A percentile compares a stretch with the other conserved stretches of the same genome.
Evolutionary conservation across 2,113 vertebrate genomes (phyloP).

Genomic region (Nothobranchius kuhntae): DNA sequence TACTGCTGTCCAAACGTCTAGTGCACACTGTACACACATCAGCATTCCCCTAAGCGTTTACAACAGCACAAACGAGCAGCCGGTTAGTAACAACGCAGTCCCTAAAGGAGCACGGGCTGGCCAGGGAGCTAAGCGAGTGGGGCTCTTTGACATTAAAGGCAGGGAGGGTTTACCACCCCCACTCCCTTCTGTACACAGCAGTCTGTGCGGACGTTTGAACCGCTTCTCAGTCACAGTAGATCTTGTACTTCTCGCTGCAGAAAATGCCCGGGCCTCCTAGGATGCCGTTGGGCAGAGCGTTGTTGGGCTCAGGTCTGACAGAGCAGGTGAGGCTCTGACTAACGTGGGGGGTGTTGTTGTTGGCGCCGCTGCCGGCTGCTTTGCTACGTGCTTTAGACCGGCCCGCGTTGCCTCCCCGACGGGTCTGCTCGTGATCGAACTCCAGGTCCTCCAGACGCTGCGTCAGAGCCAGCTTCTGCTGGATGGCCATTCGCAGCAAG

Average conservation of each 20-base stretch:
- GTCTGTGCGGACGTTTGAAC: constrained; percentile 33
- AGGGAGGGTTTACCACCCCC: constrained; percentile 51
- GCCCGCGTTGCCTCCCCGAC: constrained; percentile 82
- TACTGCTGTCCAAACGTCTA: constrained; percentile 74
- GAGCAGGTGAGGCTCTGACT: constrained; percentile 90
- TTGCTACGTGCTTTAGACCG: constrained; percentile 81
- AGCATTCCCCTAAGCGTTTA: constrained; percentile 78
- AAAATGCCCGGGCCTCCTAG: constrained; percentile 84
- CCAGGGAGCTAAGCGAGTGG: constrained; percentile 80
- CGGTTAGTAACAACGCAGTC: constrained; percentile 77
- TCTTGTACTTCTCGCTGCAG: constrained; percentile 97
- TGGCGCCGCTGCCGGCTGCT: constrained; percentile 29
- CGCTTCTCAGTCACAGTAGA: constrained; percentile 92
- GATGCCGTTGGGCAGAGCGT: constrained; percentile 80
- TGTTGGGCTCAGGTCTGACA: constrained; percentile 70
- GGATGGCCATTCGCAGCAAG: constrained; percentile 96
- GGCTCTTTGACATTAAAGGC: constrained; percentile 79
- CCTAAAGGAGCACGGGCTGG: constrained; percentile 72
- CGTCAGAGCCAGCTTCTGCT: constrained; percentile 97
- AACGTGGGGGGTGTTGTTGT: constrained; percentile 82
- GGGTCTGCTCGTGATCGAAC: constrained; percentile 90
- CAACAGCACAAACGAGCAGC: constrained; percentile 81
- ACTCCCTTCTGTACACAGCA: constrained; percentile 76
- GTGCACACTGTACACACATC: constrained; percentile 74
- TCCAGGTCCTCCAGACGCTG: constrained; percentile 96